Base-by-base conservation (phyloP, 1,140 invertebrate genomes). In the Leucophenga varia region DNA sequence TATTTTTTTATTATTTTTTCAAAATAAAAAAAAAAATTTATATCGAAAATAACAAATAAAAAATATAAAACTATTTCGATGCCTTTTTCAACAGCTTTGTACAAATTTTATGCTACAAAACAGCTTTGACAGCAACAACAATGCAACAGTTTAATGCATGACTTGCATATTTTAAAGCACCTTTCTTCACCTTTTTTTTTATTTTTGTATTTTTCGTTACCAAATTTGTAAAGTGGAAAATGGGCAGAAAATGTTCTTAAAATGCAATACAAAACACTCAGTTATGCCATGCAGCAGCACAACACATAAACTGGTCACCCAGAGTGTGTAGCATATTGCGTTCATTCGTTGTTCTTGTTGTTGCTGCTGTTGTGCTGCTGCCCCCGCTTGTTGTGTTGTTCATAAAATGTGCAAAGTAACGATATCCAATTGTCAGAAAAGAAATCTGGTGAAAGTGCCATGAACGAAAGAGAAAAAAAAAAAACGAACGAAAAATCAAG, bases 91-190 rank as follows among this genome's bases (percentile, higher is more conserved):
- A 30, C 42, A 8, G 42, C 57, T 44, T 41, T 28, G 52, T 44
- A 51, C 54, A 13, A 43, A 41, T n/a, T n/a, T n/a, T n/a, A 34
- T 32, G 19, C 31, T 7, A n/a, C 28, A 37, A 13, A 12, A 25
- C 20, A 37, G n/a, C 28, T 67, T n/a, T 67, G 63, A 67, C 63
- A 61, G 59, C 63, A 63, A 63, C 63, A 65, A 64, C 61, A 65
- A 65, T 65, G 55, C 61, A 63, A 65, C 63, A 65, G 67, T 65
- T 65, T 65, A 65, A 58, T 67, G 61, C 61, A 65, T 65, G 61
- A 65, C 55, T 65, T 65, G 61, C 61, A 65, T 65, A 65, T 65
- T 65, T 61, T 49, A n/a, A n/a, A n/a, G n/a, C n/a, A n/a, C n/a
- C n/a, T n/a, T n/a, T n/a, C n/a, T n/a, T n/a, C n/a, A n/a, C n/a